Evolutionary conservation across 2,888 invertebrate species (phyloP).

Genomic region (Mesorhabditis spiculigera): DNA sequence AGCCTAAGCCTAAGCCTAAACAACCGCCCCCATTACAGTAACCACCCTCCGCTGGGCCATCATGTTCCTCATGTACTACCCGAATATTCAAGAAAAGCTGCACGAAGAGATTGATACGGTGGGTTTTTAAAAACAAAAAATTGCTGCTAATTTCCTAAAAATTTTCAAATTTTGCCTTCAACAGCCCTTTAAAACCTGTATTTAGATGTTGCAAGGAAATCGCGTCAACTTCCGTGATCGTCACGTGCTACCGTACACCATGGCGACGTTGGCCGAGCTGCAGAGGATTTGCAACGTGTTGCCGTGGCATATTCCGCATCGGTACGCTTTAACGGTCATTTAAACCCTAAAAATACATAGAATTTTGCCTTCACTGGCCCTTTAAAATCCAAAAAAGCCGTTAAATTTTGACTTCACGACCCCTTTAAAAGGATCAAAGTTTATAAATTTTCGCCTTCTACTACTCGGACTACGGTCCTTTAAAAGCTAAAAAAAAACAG

Average conservation of each 20-base stretch:
- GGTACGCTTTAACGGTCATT: slow-evolving; percentile 14
- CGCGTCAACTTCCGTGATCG: slow-evolving; percentile 20
- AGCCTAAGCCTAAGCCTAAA: not conserved
- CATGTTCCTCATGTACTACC: slow-evolving; percentile 47
- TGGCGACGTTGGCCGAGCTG: slow-evolving; percentile 50
- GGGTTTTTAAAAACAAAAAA: not conserved
- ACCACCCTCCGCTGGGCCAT: slow-evolving; percentile 54
- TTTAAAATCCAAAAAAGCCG: not conserved
- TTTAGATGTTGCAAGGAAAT: slow-evolving; percentile 22
- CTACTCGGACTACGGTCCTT: not conserved
- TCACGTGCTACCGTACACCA: slow-evolving; percentile 33
- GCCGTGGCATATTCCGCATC: slow-evolving; percentile 55
- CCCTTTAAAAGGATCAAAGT: not conserved
- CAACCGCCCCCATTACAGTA: slow-evolving; percentile 24
- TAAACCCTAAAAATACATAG: not conserved
- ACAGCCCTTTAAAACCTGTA: too few species aligned
- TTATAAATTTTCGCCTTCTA: too few species aligned
- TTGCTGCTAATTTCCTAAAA: not conserved
- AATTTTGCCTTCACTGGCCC: not conserved
- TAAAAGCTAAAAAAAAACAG: not conserved
- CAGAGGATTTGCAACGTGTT: slow-evolving; percentile 52
- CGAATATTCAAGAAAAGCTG: slow-evolving; percentile 39
- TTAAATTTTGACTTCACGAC: not conserved
- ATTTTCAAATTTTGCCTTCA: too few species aligned
- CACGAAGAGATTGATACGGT: slow-evolving; percentile 23